Base-by-base conservation (phyloP, 2,113 vertebrate genomes). In the Lichenostomus cassidix region DNA sequence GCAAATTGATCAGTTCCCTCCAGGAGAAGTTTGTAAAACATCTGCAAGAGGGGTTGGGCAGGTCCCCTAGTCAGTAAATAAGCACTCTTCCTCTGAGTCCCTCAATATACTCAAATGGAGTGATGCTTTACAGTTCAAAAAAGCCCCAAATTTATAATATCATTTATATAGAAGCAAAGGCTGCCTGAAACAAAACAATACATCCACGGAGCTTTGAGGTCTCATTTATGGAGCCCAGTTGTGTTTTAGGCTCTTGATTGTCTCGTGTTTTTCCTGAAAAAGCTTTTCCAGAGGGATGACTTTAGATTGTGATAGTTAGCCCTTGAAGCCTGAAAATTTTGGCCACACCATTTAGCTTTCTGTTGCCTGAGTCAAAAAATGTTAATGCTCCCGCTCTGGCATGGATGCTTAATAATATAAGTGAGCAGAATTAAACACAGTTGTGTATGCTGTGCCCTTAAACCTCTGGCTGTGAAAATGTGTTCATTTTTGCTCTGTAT, bases 361-460 rank as follows among this genome's bases (percentile, higher is more conserved):
- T 68, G 3, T 46, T 95, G 60, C 16, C 37, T 55, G 37, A 62
- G 37, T 82, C 37, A 19, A 87, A 70, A 93, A 85, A 73, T 92
- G 70, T 95, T 96, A 97, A 96, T 87, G 71, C 74, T 95, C 39
- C 91, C 95, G 95, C 92, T 90, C 87, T 96, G 91, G 83, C 83
- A 91, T 33, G 39, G 71, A 28, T 91, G 65, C 80, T 95, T 97
- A 96, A 96, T 90, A 96, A 73, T 77, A 58, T 94, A 96, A 97
- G 80, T 74, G 90, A 77, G 77, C 77, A 96, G 89, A 96, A 96
- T 95, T 96, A 95, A 96, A 94, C 69, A 93, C 91, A 97, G 93
- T 97, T 97, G 89, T 96, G 86, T 89, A 37, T 92, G 65, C 94
- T 71, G 47, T 95, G 90, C 86, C 94, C 94, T 94, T 95, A 86